Evolutionary conservation across 1,140 invertebrate species (phyloP).

Genomic region (Lepidurus packardi): DNA sequence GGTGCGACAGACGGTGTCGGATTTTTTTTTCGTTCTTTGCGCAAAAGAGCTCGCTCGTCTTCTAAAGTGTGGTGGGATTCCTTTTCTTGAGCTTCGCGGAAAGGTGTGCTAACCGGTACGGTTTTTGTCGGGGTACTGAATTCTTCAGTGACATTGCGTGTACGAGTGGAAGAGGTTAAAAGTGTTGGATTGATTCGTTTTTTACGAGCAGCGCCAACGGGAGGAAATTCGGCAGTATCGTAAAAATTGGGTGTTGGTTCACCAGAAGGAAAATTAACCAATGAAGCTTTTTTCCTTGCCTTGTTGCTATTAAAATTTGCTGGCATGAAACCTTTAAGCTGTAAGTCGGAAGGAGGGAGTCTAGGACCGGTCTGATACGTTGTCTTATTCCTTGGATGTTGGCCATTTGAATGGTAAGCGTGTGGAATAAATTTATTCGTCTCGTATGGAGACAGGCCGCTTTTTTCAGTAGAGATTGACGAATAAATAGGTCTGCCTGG

Average conservation of each 20-base stretch:
- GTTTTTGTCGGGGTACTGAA: not conserved
- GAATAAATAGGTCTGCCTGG: not conserved
- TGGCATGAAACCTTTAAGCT: not conserved
- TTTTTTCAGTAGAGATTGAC: not conserved
- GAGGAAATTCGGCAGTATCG: conserved; percentile 13
- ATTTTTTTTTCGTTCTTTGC: conserved; percentile 23
- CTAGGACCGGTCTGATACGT: not conserved
- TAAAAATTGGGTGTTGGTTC: not conserved
- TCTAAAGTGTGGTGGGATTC: conserved; percentile 22
- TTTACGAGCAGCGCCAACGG: conserved; percentile 15
- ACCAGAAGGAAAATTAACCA: not conserved
- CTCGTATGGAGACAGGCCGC: not conserved
- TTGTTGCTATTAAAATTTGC: not conserved
- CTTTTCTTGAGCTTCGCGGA: conserved; percentile 29
- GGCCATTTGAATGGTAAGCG: not conserved
- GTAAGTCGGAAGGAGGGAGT: not conserved
- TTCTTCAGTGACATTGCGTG: not conserved
- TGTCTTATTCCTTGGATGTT: not conserved
- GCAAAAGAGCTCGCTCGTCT: conserved; percentile 29
- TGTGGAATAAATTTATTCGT: not conserved
- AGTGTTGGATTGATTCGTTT: conserved; percentile 3
- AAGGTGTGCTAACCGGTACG: conserved; percentile 3
- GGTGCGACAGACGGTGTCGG: not conserved
- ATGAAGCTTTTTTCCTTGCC: conserved; percentile 10
- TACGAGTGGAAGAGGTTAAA: not conserved